Conservation (phyloP, 2,888 invertebrate genomes). For the Eristalis tenax region DNA sequence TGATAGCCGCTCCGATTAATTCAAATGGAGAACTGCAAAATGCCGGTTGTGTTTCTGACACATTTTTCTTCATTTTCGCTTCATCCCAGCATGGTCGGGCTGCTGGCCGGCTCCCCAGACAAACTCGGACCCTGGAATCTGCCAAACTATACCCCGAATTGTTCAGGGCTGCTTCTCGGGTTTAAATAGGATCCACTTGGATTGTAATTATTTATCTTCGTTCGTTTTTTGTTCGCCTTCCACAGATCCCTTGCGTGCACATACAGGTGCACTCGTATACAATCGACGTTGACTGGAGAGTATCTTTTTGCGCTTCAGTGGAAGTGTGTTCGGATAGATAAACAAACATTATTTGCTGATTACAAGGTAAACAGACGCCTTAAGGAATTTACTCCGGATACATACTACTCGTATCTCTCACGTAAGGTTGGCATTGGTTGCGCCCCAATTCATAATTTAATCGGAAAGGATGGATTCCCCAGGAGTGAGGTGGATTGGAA, state of each 20-base stretch:
- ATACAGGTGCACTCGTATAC: neutral
- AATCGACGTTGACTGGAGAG: neutral
- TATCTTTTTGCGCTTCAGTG: conserved; percentile 33
- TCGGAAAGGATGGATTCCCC: conserved; percentile 7
- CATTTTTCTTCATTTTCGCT: neutral
- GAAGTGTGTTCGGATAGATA: conserved; percentile 33
- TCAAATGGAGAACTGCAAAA: neutral
- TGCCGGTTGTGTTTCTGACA: conserved; percentile 7
- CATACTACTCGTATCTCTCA: neutral
- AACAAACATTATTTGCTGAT: conserved; percentile 44
- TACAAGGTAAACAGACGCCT: conserved; percentile 44
- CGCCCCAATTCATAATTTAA: conserved; percentile 12
- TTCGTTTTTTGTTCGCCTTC: neutral
- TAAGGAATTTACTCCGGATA: neutral
- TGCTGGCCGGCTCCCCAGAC: neutral
- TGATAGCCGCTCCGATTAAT: neutral
- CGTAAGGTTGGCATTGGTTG: neutral
- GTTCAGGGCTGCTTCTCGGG: conserved; percentile 29
- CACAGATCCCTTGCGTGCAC: neutral
- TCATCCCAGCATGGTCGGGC: neutral
- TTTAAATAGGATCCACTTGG: conserved; percentile 36
- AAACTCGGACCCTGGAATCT: neutral
- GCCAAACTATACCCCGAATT: conserved; percentile 17
- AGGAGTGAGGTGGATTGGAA: conserved; percentile 1
- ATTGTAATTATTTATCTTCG: conserved; percentile 37